phyloP scores from a whole-genome alignment of 2,888 invertebrate species.

The Tachina fera region DNA sequence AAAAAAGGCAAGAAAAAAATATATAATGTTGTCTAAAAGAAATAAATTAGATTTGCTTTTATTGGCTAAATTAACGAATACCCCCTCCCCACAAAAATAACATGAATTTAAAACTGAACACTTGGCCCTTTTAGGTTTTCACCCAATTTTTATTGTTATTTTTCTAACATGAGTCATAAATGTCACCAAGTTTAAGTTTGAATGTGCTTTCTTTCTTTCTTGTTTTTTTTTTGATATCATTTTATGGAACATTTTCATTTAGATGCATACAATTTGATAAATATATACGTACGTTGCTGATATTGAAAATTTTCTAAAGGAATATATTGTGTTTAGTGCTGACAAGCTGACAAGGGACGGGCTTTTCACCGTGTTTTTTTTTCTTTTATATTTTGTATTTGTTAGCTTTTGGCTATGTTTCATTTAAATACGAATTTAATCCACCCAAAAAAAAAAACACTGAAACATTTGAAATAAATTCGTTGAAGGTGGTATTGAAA shows the following conservation, averaged over 20 bases:
- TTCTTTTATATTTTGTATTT: background rate
- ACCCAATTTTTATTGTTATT: background rate
- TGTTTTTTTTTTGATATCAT: background rate
- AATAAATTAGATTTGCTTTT: slow-evolving; percentile 49
- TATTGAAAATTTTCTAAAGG: slow-evolving; percentile 38
- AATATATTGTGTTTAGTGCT: slow-evolving; percentile 27
- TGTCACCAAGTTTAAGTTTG: slow-evolving; percentile 68
- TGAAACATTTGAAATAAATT: slow-evolving; percentile 41
- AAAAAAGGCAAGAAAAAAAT: background rate
- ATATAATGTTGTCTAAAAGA: slow-evolving; percentile 37
- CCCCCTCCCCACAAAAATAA: slow-evolving; percentile 8
- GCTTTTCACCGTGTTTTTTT: slow-evolving; percentile 13
- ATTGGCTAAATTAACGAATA: slow-evolving; percentile 56
- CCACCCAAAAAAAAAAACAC: slow-evolving; percentile 36
- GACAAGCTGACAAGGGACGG: slow-evolving; percentile 52
- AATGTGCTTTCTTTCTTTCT: slow-evolving; percentile 47
- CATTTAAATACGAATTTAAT: slow-evolving; percentile 19
- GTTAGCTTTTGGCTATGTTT: background rate
- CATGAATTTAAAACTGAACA: background rate
- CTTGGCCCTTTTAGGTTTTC: slow-evolving; percentile 12
- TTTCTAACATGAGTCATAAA: slow-evolving; percentile 64
- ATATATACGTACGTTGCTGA: slow-evolving; percentile 1
- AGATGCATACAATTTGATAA: slow-evolving; percentile 70
- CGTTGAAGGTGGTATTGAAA: slow-evolving; percentile 44
- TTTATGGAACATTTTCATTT: slow-evolving; percentile 30